Evolutionary conservation across 2,797 vertebrate genomes (phyloP).

Genomic region (Uromys caudimaculatus): DNA sequence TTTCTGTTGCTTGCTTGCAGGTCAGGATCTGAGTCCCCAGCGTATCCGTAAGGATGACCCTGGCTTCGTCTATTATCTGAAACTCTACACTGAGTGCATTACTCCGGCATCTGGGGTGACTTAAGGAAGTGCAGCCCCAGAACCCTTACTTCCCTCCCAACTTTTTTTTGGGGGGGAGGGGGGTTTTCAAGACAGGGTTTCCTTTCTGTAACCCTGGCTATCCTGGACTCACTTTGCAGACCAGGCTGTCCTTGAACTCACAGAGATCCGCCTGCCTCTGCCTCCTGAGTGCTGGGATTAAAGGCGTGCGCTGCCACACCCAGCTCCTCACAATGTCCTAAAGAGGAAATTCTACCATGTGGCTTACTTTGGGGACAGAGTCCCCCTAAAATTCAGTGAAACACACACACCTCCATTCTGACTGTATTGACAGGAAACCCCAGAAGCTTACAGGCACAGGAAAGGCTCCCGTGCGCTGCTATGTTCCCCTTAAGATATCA

Average conservation of each 20-base stretch:
- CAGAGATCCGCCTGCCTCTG: not conserved
- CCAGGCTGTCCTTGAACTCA: not conserved
- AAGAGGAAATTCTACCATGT: constrained; percentile 46
- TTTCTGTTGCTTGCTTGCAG: not conserved
- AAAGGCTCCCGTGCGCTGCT: not conserved
- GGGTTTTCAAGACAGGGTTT: not conserved
- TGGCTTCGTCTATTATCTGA: not conserved
- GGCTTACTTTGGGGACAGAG: not conserved
- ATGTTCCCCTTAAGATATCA: not conserved
- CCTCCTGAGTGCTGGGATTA: not conserved
- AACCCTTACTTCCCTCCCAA: constrained; percentile 40
- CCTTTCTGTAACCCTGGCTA: not conserved
- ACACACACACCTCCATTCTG: not conserved
- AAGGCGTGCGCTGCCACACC: not conserved
- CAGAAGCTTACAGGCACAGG: not conserved
- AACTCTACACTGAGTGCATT: not conserved
- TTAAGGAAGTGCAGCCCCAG: constrained; percentile 21
- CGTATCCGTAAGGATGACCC: not conserved
- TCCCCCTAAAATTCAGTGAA: constrained; percentile 28
- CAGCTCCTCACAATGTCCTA: not conserved
- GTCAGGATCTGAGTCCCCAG: not conserved
- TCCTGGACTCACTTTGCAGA: not conserved
- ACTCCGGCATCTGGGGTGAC: constrained; percentile 3
- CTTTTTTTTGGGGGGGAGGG: not conserved
- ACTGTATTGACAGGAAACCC: not conserved